Conservation (phyloP, 2,797 vertebrate species). For the Allobates femoralis region DNA sequence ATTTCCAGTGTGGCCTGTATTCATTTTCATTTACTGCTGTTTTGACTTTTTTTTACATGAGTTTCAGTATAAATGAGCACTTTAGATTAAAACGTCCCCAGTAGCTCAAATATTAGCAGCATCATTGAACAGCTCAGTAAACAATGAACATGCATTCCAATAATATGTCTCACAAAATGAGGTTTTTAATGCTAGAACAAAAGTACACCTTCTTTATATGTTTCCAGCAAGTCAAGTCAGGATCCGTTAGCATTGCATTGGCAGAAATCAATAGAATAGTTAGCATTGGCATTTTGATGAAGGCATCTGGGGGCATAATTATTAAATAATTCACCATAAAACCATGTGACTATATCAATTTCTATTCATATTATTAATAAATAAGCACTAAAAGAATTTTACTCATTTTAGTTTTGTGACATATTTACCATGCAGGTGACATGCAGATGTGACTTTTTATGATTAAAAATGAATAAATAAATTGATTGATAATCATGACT, state of each 20-base stretch:
- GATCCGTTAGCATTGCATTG: neutral
- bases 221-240: neutral
- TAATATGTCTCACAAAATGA: neutral
- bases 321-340: neutral
- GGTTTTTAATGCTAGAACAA: neutral
- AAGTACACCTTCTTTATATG: neutral
- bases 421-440: too few species aligned
- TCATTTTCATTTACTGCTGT: slow-evolving; percentile 1
- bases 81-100: neutral
- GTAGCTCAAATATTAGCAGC: neutral
- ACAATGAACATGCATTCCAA: neutral
- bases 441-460: neutral
- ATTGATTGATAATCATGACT: too few species aligned
- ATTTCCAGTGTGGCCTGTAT: neutral
- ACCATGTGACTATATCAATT: too few species aligned
- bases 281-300: neutral
- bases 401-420: too few species aligned
- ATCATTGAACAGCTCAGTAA: neutral
- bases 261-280: neutral
- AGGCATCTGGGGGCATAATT: too few species aligned
- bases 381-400: too few species aligned
- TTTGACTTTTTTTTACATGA: neutral
- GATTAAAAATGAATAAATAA: too few species aligned
- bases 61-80: neutral
- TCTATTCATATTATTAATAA: too few species aligned